Evolutionary conservation across 64 coral and sea anemone genomes (phyloP), one percentile per base, ranked within the genome.

Genomic region (Exaiptasia diaphana): DNA sequence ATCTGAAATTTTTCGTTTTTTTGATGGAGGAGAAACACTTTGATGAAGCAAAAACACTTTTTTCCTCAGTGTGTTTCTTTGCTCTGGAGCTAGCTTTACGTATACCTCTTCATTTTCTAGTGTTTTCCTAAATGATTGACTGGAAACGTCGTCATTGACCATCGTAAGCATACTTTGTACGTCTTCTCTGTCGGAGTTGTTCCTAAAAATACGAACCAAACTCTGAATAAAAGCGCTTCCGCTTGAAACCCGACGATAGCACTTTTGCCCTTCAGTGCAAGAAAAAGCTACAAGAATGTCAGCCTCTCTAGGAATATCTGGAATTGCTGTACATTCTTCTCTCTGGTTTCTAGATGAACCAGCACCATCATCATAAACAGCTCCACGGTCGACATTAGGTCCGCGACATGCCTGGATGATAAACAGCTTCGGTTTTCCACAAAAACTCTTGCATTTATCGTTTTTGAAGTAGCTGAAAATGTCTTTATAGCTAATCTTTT

Each of bases 351-450:
- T n/a, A 37, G 3, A 36, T 15, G 1, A 3, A n/a, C 8, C 53
- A 2, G n/a, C 60, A 18, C 38, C 15, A 7, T 64, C 60, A 8
- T 35, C 38, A 20, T 35, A 28, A 20, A 38, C 30, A 25, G 15
- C 8, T 18, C 30, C 61, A 35, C 1, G 1, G 38, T 64, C 61
- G 0, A 18, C 60, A 64, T 28, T 1, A 2, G 32, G 13, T 64
- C 90, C 90, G 29, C 90, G 50, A 58, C 90, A 93, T 0, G 90
- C 77, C 34, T 93, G 83, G 6, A 93, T 40, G 22, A 93, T 50
- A 31, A 93, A 76, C 9, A 93, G 27, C 53, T 93, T 93, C 17
- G 90, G 90, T 46, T 93, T 93, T 9, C 83, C 90, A 13, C 14
- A 40, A 26, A 93, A 49, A 3, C 77, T 43, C 20, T 17, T 4